Conservation (phyloP, 2,888 invertebrate species). For the Macaria liturata region DNA sequence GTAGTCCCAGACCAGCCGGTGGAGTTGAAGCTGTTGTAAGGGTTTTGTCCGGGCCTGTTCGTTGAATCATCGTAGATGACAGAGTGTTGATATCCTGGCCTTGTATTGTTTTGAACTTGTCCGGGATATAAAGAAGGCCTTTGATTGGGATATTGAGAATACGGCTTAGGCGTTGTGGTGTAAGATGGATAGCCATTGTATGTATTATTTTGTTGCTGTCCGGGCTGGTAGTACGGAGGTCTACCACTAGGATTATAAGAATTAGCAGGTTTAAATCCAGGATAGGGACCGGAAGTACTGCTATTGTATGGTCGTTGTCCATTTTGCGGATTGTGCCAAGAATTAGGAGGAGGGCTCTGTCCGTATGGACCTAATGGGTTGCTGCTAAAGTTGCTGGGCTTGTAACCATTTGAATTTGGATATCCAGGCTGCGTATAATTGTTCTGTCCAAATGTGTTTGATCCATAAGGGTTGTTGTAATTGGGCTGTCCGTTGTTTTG, state of each 20-base stretch:
- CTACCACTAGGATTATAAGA: conserved; percentile 8
- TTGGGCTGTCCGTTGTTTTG: conserved; percentile 13
- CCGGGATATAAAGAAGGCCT: conserved; percentile 30
- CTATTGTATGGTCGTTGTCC: conserved; percentile 14
- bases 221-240: neutral
- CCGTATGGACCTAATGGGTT: conserved; percentile 10
- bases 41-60: conserved; percentile 20
- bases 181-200: conserved; percentile 11
- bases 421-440: conserved; percentile 23
- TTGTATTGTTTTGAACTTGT: conserved; percentile 13
- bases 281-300: conserved; percentile 12
- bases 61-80: conserved; percentile 19
- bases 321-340: conserved; percentile 11
- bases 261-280: conserved; percentile 20
- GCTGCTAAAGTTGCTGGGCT: conserved; percentile 7
- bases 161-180: conserved; percentile 12
- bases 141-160: conserved; percentile 23
- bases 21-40: conserved; percentile 18
- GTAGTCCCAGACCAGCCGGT: conserved; percentile 19
- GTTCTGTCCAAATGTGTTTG: conserved; percentile 12
- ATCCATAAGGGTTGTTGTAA: conserved; percentile 11
- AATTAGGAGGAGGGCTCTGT: conserved; percentile 8
- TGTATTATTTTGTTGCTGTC: conserved; percentile 13
- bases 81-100: conserved; percentile 25
- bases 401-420: conserved; percentile 15